Conservation (phyloP, 2,888 invertebrate species). For the Furcula furcula region DNA sequence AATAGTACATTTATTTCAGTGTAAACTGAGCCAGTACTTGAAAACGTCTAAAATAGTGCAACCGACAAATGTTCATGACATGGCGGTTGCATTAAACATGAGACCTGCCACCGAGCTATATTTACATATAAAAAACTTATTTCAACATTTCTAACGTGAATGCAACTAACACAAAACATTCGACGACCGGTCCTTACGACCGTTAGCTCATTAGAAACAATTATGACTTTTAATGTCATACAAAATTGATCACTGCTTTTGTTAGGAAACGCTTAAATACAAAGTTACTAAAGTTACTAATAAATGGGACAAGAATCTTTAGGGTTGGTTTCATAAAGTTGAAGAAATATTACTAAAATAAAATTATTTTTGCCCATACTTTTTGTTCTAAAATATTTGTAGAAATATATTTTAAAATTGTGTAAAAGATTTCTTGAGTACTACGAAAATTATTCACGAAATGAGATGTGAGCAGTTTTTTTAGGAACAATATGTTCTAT, state of each 20-base stretch:
- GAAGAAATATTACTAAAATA: neutral
- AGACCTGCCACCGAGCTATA: slow-evolving; percentile 62
- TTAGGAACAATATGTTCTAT: slow-evolving; percentile 9
- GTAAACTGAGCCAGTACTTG: slow-evolving; percentile 33
- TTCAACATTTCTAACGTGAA: slow-evolving; percentile 33
- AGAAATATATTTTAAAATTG: neutral
- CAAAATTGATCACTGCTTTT: slow-evolving; percentile 23
- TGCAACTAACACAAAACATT: slow-evolving; percentile 30
- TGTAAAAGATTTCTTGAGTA: slow-evolving; percentile 8
- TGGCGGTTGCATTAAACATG: slow-evolving; percentile 73
- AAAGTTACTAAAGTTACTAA: slow-evolving; percentile 13
- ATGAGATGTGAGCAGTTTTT: slow-evolving; percentile 2
- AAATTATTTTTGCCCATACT: neutral
- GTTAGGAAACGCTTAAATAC: slow-evolving; percentile 9
- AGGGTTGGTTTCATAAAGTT: slow-evolving; percentile 9
- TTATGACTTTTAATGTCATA: slow-evolving; percentile 29
- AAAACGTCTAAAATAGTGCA: slow-evolving; percentile 59
- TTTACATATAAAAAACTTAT: slow-evolving; percentile 62
- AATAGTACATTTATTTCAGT: too few relatives aligned
- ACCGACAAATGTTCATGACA: slow-evolving; percentile 79
- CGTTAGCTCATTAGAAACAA: slow-evolving; percentile 42
- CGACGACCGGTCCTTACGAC: slow-evolving; percentile 30
- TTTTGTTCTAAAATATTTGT: neutral
- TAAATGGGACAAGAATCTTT: slow-evolving; percentile 5
- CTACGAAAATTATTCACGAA: neutral